Evolutionary conservation across 1,140 invertebrate species (phyloP), one percentile per base, ranked within the genome.

Genomic region (Pentalonia nigronervosa): DNA sequence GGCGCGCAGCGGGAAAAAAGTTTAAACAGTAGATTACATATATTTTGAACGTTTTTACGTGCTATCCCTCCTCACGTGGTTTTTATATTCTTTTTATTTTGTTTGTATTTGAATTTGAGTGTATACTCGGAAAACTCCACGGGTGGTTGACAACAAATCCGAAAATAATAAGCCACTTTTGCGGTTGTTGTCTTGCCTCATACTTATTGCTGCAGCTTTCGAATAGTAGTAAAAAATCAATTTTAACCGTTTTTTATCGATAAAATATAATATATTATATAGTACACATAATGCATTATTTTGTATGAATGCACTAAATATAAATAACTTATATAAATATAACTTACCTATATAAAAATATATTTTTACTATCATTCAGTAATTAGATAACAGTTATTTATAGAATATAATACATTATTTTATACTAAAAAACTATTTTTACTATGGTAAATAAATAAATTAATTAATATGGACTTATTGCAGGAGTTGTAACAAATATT

Each of bases 71-170:
- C 20, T 50, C 30, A n/a, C 87, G 30, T 30, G n/a, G 34, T 76
- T 88, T 87, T 50, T 88, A 50, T 34, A 50, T 50, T 88, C n/a
- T 23, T 50, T 88, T 88, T 50, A 88, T 50, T 50, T 50, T 88
- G 47, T 88, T 50, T 34, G 48, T 88, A 88, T 88, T 88, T 34
- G 87, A 50, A 88, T 88, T 88, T 67, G 56, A 60, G 89, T 67
- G 89, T 45, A 45, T 30, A 90, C 89, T 91, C 56, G 25, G 30
- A 34, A 47, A 76, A n/a, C 90, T 25, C 90, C 25, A 91, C 90
- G 60, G 90, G 90, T 20, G 90, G 90, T 91, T 91, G 90, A 91
- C 90, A 81, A 81, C 90, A 91, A 91, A 91, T 91, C 90, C 90
- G 90, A 91, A 91, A 91, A 91, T 91, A 91, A 91, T 91, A 91